Percentiles rank a stretch among this genome's conserved stretches.
Conservation (phyloP, 2,797 vertebrate genomes). For the Sebastes iracundus region DNA sequence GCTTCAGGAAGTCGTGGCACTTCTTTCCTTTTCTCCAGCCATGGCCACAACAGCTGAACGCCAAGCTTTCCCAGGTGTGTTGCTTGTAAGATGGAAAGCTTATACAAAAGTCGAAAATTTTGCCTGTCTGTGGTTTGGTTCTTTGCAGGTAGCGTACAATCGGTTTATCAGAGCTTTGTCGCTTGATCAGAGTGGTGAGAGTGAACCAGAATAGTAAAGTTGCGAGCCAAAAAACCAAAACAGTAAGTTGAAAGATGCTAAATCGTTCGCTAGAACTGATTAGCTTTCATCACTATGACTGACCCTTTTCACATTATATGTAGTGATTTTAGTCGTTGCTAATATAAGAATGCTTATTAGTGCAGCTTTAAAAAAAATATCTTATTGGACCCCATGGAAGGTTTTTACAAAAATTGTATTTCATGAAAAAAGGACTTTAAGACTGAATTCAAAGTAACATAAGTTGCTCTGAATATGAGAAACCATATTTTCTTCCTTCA, state of each 20-base stretch:
- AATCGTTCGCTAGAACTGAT: not conserved
- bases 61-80: not conserved
- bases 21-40: not conserved
- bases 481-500: constrained; percentile 6
- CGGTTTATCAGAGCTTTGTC: not conserved
- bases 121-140: not conserved
- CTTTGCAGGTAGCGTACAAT: not conserved
- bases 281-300: not conserved
- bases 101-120: not conserved
- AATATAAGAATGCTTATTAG: not conserved
- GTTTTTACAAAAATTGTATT: not conserved
- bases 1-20: not conserved
- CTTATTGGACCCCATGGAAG: not conserved
- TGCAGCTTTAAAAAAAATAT: not conserved
- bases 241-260: not conserved
- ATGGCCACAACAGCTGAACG: not conserved
- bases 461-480: not conserved
- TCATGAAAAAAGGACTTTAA: not conserved
- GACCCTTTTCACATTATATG: not conserved
- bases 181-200: not conserved
- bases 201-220: no score
- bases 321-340: not conserved
- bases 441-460: not conserved
- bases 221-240: not conserved
- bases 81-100: not conserved